Conservation (phyloP, 2,113 vertebrate genomes). For the Acrocephalus kingi region DNA sequence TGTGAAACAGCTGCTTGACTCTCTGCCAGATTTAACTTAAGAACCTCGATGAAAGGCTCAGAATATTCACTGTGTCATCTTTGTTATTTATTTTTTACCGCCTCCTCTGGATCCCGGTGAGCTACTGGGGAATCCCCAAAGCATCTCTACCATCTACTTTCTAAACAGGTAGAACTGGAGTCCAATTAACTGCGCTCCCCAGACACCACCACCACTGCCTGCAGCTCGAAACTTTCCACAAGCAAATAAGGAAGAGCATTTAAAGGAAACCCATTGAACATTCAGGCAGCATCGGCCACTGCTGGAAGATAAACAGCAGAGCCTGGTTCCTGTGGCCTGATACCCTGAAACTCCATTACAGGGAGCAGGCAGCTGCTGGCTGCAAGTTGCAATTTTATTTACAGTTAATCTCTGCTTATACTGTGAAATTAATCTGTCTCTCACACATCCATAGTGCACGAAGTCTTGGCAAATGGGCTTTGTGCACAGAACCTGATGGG, state of each 20-base stretch:
- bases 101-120: background rate
- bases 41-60: background rate
- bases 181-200: slow-evolving; percentile 18
- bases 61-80: slow-evolving; percentile 13
- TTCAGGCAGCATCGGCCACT: background rate
- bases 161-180: slow-evolving; percentile 49
- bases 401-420: slow-evolving; percentile 58
- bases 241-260: slow-evolving; percentile 20
- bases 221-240: slow-evolving; percentile 8
- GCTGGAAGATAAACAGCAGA: slow-evolving; percentile 30
- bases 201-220: background rate
- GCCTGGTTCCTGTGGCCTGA: background rate
- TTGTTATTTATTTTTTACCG: slow-evolving; percentile 18
- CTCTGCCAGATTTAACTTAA: slow-evolving; percentile 16
- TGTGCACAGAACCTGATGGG: background rate
- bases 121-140: slow-evolving; percentile 29
- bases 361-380: background rate
- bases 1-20: slow-evolving; percentile 38
- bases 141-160: slow-evolving; percentile 12
- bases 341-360: slow-evolving; percentile 41
- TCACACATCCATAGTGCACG: slow-evolving; percentile 5
- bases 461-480: slow-evolving; percentile 31
- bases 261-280: slow-evolving; percentile 35
- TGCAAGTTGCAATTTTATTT: slow-evolving; percentile 57
- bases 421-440: slow-evolving; percentile 67